Evolutionary conservation across 2,113 vertebrate genomes (phyloP).

Genomic region (Eira barbara): DNA sequence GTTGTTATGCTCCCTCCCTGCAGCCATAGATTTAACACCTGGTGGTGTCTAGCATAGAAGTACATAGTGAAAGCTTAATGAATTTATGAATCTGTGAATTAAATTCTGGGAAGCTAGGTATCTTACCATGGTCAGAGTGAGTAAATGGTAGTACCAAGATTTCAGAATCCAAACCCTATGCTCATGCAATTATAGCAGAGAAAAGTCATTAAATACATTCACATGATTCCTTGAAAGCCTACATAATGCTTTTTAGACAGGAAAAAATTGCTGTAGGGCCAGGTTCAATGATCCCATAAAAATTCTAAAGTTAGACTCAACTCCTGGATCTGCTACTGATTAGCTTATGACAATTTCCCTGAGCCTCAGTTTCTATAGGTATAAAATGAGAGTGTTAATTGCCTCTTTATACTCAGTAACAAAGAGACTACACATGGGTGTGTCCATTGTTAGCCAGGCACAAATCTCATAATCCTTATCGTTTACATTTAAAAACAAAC

Average conservation of each 20-base stretch:
- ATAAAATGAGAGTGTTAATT: not conserved
- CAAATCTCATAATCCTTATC: not conserved
- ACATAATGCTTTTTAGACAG: not conserved
- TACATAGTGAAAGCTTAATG: not conserved
- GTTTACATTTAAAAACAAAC: too few relatives aligned
- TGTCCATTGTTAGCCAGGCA: not conserved
- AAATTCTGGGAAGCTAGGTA: not conserved
- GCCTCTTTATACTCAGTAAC: not conserved
- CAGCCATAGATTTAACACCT: not conserved
- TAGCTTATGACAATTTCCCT: not conserved
- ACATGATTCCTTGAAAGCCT: not conserved
- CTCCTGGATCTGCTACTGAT: not conserved
- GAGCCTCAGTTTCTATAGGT: not conserved
- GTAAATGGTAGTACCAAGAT: not conserved
- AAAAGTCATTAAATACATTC: not conserved
- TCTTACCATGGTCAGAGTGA: not conserved
- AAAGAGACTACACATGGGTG: not conserved
- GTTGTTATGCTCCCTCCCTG: not conserved
- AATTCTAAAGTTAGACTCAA: not conserved
- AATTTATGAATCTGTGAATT: not conserved
- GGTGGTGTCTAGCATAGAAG: not conserved
- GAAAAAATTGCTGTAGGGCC: not conserved
- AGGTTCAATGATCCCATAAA: not conserved
- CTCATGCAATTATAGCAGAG: not conserved
- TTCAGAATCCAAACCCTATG: not conserved